Evolutionary conservation across 2,797 vertebrate genomes (phyloP), one percentile per base, ranked within the genome.

Genomic region (Lithobates sylvaticus): DNA sequence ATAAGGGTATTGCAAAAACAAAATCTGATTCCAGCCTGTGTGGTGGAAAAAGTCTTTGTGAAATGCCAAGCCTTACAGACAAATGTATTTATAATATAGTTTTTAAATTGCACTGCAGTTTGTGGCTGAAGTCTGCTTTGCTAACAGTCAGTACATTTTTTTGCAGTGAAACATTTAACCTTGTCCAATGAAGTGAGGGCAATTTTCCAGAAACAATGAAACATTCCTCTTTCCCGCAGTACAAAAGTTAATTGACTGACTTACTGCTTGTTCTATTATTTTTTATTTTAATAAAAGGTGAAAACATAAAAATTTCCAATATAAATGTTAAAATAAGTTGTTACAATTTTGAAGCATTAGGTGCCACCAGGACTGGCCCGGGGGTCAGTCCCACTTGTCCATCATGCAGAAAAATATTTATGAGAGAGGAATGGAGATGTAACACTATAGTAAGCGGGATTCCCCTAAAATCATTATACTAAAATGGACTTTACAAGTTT

Each of bases 161-260:
- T 44, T 42, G 10, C 67, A 47, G 42, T 12, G 2, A 27, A 50
- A 27, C 8, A 39, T 12, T 36, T 12, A 34, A 26, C 29, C 67
- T 54, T 64, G 26, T 39, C 32, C n/a, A 42, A 42, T 34, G 36
- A 15, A 39, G 34, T 4, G 21, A 27, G 64, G 34, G 44, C 23
- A 21, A 16, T 65, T 29, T 54, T 70, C n/a, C 9, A 47, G 76
- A 29, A 78, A 67, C 61, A 70, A 70, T 80, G 5, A 71, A 58
- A 34, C n/a, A 71, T 58, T 47, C 64, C 16, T 8, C 26, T 44
- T 64, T 10, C 21, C 18, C 36, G 8, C 10, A 36, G 29, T 34
- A 70, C 26, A 70, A 58, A 81, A 69, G 68, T 71, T 81, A 54
- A 71, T 81, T 71, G 44, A 18, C 29, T 81, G 67, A 71, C n/a